Percentiles rank a stretch among this genome's conserved stretches.
These are phyloP conservation scores for Murina feae DNA, from an alignment of 2,113 vertebrate species.

Conservation along the genomic window DNA sequence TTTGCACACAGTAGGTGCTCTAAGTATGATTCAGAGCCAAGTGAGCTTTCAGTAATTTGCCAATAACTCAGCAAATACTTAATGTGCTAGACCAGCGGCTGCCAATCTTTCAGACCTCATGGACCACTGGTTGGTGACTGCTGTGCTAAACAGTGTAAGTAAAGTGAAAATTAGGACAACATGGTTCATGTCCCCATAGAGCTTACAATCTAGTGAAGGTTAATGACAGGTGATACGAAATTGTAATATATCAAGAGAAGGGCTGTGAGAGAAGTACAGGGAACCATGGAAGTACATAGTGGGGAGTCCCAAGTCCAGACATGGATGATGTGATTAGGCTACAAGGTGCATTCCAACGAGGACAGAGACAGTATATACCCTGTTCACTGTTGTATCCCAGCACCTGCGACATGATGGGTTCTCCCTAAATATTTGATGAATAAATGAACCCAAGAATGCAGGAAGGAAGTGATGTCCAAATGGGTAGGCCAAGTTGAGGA, in stretches of 20 bases:
- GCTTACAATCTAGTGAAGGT: background rate
- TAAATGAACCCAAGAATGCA: background rate
- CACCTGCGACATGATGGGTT: background rate
- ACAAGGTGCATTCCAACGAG: background rate
- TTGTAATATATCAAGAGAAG: background rate
- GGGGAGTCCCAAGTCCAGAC: background rate
- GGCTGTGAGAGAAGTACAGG: background rate
- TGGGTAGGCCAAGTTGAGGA: background rate
- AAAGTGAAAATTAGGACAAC: background rate
- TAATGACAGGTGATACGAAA: background rate
- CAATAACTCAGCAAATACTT: slow-evolving; percentile 18
- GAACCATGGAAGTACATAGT: background rate
- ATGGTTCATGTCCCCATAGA: background rate
- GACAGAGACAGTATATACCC: background rate
- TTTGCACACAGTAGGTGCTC: background rate
- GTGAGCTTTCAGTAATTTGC: background rate
- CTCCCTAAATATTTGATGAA: background rate
- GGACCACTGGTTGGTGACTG: no score
- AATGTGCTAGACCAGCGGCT: background rate
- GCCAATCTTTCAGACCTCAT: no score
- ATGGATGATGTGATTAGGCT: background rate
- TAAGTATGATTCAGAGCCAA: background rate
- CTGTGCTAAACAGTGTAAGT: background rate
- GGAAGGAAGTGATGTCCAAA: background rate
- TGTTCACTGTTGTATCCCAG: background rate